A percentile compares a stretch with the other conserved stretches of the same genome.
Evolutionary conservation across 2,888 invertebrate species (phyloP).

Genomic region (Mimachlamys varia): DNA sequence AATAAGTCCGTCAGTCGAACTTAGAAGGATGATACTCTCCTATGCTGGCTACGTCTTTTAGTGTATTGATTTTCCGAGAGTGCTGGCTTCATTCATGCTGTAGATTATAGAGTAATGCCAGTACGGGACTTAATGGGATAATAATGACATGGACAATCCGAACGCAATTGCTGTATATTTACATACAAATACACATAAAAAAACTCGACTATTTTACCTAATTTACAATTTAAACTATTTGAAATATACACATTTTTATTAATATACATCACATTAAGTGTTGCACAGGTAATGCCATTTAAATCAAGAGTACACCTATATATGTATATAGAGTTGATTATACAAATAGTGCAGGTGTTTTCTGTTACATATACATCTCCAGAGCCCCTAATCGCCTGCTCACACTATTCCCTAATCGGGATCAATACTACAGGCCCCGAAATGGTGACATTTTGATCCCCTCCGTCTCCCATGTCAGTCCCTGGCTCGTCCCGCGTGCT

Average conservation of each 20-base stretch:
- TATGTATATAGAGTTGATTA: neutral
- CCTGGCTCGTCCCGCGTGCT: neutral
- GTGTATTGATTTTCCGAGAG: neutral
- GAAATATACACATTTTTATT: neutral
- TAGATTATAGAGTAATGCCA: neutral
- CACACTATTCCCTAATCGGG: conserved; percentile 26
- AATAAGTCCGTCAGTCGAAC: conserved; percentile 36
- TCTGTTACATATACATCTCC: neutral
- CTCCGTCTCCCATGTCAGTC: conserved; percentile 1
- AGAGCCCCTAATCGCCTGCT: neutral
- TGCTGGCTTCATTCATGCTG: neutral
- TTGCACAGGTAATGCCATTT: neutral
- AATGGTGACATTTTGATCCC: conserved; percentile 17
- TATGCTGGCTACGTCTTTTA: neutral
- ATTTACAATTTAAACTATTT: conserved; percentile 4
- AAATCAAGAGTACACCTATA: neutral
- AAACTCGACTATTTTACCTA: neutral
- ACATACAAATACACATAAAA: neutral
- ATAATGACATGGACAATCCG: neutral
- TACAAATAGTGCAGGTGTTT: neutral
- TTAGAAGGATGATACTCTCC: neutral
- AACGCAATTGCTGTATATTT: neutral
- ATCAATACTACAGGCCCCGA: conserved; percentile 3
- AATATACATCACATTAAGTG: neutral
- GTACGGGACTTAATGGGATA: neutral